Evolutionary conservation across 2,888 invertebrate genomes (phyloP).

Genomic region (Cerceris rybyensis): DNA sequence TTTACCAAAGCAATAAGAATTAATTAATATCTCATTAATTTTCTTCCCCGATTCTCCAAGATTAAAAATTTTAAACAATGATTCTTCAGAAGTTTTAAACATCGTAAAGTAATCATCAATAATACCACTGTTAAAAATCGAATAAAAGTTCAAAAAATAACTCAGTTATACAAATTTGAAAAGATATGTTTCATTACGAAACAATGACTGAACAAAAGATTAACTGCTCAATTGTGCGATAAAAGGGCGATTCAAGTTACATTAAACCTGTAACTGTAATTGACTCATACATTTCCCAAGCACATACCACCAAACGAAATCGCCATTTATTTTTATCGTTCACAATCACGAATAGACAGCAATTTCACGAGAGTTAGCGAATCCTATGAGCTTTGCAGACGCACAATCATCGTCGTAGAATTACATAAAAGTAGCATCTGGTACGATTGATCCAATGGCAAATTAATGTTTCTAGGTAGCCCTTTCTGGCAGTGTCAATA

Average conservation of each 20-base stretch:
- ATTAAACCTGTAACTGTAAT: neutral
- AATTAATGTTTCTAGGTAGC: conserved; percentile 27
- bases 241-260: neutral
- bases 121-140: too few relatives aligned
- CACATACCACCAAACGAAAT: conserved; percentile 16
- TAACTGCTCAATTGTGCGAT: too few relatives aligned
- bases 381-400: neutral
- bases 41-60: too few relatives aligned
- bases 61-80: too few relatives aligned
- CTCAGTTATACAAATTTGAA: too few relatives aligned
- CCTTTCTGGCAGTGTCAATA: conserved; percentile 11
- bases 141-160: too few relatives aligned
- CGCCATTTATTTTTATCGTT: conserved; percentile 13
- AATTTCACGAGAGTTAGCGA: conserved; percentile 5
- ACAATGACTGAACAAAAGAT: too few relatives aligned
- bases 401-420: conserved; percentile 27
- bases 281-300: conserved; percentile 3
- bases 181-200: too few relatives aligned
- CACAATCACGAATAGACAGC: conserved; percentile 20
- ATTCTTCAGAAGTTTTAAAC: too few relatives aligned
- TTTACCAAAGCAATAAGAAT: too few relatives aligned
- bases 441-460: conserved; percentile 27
- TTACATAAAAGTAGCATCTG: conserved; percentile 6
- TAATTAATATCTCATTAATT: too few relatives aligned
- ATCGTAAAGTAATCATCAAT: too few relatives aligned